These are phyloP conservation scores for Hypomecis punctinalis DNA, from an alignment of 2,888 invertebrate species.

Conservation along the genomic window DNA sequence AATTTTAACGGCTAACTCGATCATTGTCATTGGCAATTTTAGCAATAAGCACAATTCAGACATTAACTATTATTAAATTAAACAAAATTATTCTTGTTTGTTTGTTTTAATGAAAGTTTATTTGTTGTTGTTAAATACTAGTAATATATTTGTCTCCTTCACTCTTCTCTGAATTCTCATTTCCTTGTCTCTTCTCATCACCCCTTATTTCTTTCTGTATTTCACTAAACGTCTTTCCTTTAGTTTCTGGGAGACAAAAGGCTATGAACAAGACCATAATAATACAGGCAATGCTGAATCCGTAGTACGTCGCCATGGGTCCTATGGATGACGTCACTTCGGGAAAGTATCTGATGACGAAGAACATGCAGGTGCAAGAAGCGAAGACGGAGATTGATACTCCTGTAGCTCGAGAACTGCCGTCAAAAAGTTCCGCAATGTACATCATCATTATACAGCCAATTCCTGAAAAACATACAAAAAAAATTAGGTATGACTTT, in stretches of 20 bases:
- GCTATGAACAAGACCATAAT: slow-evolving; percentile 50
- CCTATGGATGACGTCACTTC: slow-evolving; percentile 53
- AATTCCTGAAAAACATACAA: slow-evolving; percentile 64
- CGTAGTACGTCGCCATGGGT: slow-evolving; percentile 59
- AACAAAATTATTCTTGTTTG: no score
- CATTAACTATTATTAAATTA: no score
- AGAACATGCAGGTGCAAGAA: slow-evolving; percentile 14
- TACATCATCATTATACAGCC: slow-evolving; percentile 65
- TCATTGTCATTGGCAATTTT: no score
- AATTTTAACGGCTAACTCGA: no score
- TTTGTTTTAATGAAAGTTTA: no score
- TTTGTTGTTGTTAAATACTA: no score
- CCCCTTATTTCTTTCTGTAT: slow-evolving; percentile 56
- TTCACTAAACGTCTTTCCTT: slow-evolving; percentile 64
- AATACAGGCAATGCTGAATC: slow-evolving; percentile 44
- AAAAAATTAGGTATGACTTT: no score
- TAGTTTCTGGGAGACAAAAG: slow-evolving; percentile 67
- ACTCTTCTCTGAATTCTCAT: slow-evolving; percentile 24
- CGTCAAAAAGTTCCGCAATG: slow-evolving; percentile 65
- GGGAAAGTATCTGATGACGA: slow-evolving; percentile 58
- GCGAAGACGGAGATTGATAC: slow-evolving; percentile 41
- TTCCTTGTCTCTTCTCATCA: no score
- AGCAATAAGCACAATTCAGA: no score
- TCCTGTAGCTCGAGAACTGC: slow-evolving; percentile 57
- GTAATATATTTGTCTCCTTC: slow-evolving; percentile 5